A percentile compares a stretch with the other conserved stretches of the same genome.
These are phyloP conservation scores for Trididemnum clinides DNA, from an alignment of 23 tunicate species.

Conservation along the genomic window DNA sequence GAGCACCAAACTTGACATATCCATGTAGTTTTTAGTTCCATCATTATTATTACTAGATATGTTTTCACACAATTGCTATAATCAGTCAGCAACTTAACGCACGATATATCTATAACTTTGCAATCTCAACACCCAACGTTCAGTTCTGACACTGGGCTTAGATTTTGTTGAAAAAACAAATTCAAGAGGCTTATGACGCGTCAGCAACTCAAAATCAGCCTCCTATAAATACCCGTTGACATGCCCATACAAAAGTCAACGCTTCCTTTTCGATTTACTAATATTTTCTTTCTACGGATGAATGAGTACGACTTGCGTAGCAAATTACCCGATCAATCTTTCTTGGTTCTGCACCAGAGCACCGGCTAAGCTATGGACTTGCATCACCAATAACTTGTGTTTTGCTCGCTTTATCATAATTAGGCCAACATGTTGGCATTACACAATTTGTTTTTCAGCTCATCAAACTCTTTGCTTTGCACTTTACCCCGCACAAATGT, in stretches of 20 bases:
- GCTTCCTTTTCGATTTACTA: slow-evolving; percentile 11
- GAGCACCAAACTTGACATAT: too few relatives aligned
- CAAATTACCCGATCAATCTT: neutral
- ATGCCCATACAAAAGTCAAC: slow-evolving; percentile 1
- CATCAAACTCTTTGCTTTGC: too few relatives aligned
- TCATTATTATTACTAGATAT: too few relatives aligned
- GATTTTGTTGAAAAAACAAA: slow-evolving; percentile 8
- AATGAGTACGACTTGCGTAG: slow-evolving; percentile 6
- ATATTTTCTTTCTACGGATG: neutral
- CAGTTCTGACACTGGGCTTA: slow-evolving; percentile 6
- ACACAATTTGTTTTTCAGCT: too few relatives aligned
- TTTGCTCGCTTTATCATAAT: too few relatives aligned
- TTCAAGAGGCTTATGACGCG: neutral
- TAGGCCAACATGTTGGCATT: neutral
- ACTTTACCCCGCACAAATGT: neutral
- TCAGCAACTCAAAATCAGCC: slow-evolving; percentile 1
- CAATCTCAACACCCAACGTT: slow-evolving; percentile 15
- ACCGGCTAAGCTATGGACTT: neutral
- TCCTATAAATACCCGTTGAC: slow-evolving; percentile 11
- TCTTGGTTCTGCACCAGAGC: neutral
- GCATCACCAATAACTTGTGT: slow-evolving; percentile 10
- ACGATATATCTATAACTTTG: too few relatives aligned
- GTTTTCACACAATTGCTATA: too few relatives aligned
- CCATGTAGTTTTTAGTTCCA: too few relatives aligned
- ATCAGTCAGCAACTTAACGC: too few relatives aligned